Percentiles rank a stretch among this genome's conserved stretches.
These are phyloP conservation scores for Formicarius rufipectus DNA, from an alignment of 2,113 vertebrate genomes.

Conservation along the genomic window DNA sequence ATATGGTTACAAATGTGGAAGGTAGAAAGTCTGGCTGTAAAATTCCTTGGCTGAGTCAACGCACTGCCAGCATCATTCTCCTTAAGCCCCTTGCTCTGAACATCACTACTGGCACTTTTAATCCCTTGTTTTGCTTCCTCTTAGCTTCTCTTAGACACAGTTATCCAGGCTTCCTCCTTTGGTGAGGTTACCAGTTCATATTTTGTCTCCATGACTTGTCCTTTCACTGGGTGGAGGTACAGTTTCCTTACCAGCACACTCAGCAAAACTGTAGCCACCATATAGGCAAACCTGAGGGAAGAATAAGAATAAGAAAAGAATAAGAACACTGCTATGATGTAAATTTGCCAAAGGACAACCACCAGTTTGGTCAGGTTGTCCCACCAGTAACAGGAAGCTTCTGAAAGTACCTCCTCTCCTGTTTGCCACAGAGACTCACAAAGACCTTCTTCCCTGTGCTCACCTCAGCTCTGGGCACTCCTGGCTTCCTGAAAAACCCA, in stretches of 20 bases:
- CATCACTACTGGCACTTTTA: background rate
- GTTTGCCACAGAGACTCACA: background rate
- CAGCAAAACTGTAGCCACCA: slow-evolving; percentile 85
- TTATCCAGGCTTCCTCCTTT: slow-evolving; percentile 95
- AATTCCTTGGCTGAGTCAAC: slow-evolving; percentile 1
- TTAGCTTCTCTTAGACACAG: slow-evolving; percentile 83
- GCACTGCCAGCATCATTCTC: background rate
- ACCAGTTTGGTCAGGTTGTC: background rate
- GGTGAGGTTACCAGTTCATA: slow-evolving; percentile 92
- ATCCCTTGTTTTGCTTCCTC: background rate
- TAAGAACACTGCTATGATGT: background rate
- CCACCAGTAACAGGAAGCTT: background rate
- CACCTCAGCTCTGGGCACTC: slow-evolving; percentile 94
- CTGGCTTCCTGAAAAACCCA: slow-evolving; percentile 92
- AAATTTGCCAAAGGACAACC: background rate
- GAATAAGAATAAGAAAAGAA: background rate
- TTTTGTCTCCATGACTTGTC: slow-evolving; percentile 87
- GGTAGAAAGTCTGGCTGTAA: background rate
- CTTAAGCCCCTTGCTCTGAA: background rate
- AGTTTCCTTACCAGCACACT: slow-evolving; percentile 83
- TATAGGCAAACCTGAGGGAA: slow-evolving; percentile 88
- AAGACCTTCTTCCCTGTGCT: background rate
- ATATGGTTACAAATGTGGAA: background rate
- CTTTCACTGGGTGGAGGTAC: slow-evolving; percentile 79
- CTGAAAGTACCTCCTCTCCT: background rate